phyloP scores from a whole-genome alignment of 2,113 vertebrate genomes.

The Rattus rattus region DNA sequence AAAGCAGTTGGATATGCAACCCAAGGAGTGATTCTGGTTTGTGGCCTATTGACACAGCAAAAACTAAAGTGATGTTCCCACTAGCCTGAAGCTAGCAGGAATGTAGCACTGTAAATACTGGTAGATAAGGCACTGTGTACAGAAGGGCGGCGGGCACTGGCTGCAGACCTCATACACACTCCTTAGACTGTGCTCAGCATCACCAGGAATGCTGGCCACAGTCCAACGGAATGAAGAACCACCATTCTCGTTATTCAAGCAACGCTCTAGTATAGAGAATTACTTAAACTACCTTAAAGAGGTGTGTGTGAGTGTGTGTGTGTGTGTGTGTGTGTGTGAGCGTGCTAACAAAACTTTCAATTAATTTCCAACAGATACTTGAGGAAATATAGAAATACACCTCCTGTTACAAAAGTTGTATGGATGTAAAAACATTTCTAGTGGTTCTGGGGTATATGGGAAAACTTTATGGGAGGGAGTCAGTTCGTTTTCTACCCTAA shows the following conservation, averaged over 20 bases:
- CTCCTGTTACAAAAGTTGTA: neutral
- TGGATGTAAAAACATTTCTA: neutral
- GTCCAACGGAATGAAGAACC: neutral
- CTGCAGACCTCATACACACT: slow-evolving; percentile 19
- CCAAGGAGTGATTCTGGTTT: neutral
- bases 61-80: neutral
- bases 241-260: neutral
- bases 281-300: neutral
- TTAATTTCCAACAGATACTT: neutral
- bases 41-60: neutral
- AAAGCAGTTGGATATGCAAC: neutral
- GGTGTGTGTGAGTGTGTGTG: neutral
- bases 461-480: neutral
- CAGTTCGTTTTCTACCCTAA: neutral
- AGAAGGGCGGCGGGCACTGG: neutral
- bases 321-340: too few relatives aligned
- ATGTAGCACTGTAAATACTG: neutral
- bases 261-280: neutral
- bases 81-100: neutral
- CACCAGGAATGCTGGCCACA: slow-evolving; percentile 28
- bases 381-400: neutral
- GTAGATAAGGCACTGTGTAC: neutral
- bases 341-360: neutral
- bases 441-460: neutral
- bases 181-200: neutral